A percentile compares a stretch with the other conserved stretches of the same genome.
Conservation (phyloP, 2,113 vertebrate genomes). For the Petromus typicus region DNA sequence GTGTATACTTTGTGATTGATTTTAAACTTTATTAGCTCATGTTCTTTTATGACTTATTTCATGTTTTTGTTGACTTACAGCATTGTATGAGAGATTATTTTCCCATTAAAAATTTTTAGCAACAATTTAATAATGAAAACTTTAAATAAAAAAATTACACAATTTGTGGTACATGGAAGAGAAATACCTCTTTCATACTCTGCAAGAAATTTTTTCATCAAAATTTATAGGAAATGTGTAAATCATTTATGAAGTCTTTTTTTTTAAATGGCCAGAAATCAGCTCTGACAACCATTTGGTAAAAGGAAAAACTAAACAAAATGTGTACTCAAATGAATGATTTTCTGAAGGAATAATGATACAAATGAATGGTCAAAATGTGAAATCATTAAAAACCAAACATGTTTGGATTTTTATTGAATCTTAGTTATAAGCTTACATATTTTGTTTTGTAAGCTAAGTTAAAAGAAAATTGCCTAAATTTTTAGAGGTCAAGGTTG, state of each 20-base stretch:
- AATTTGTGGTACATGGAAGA: slow-evolving; percentile 37
- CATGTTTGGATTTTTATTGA: slow-evolving; percentile 73
- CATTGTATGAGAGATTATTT: not conserved
- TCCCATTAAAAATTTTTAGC: no score
- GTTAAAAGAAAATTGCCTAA: slow-evolving; percentile 75
- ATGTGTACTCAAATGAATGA: slow-evolving; percentile 64
- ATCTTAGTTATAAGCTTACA: slow-evolving; percentile 71
- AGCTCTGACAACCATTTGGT: slow-evolving; percentile 60
- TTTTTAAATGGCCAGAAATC: slow-evolving; percentile 54
- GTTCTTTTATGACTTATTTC: not conserved
- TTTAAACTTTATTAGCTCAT: not conserved
- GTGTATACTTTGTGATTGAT: not conserved
- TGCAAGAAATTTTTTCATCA: slow-evolving; percentile 43
- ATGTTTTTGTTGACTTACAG: not conserved
- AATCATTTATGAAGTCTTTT: slow-evolving; percentile 51
- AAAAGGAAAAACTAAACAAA: slow-evolving; percentile 70
- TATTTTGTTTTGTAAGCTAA: slow-evolving; percentile 73
- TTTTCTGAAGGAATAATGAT: slow-evolving; percentile 72
- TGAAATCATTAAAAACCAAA: slow-evolving; percentile 75
- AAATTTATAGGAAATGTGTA: slow-evolving; percentile 42
- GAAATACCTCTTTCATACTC: slow-evolving; percentile 38
- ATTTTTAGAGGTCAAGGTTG: slow-evolving; percentile 66
- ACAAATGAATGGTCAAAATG: slow-evolving; percentile 73
- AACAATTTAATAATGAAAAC: slow-evolving; percentile 46
- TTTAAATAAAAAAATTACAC: slow-evolving; percentile 1